Conservation (phyloP, 1,140 invertebrate species). For the Eubasilissa regina region DNA sequence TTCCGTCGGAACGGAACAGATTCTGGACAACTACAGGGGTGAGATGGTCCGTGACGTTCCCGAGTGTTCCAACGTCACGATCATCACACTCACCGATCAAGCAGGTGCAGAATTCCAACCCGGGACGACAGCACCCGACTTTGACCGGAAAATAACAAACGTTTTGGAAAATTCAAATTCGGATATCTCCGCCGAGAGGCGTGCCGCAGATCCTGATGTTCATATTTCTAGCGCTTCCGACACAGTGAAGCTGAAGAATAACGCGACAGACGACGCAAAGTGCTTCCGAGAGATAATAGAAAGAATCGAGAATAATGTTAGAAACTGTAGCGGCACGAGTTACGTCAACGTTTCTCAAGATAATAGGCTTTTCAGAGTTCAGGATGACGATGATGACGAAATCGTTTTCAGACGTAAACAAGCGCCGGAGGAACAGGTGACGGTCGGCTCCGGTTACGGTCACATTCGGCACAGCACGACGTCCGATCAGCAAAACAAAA, state of each 20-base stretch:
- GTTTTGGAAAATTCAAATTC: too few species aligned
- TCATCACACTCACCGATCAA: constrained; percentile 51
- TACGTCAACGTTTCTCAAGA: constrained; percentile 9
- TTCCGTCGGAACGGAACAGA: constrained; percentile 30
- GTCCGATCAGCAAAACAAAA: neutral
- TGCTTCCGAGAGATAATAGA: neutral
- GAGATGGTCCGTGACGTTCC: constrained; percentile 30
- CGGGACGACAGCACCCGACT: neutral
- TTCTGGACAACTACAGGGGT: constrained; percentile 37
- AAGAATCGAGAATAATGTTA: constrained; percentile 14
- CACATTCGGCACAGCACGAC: constrained; percentile 50
- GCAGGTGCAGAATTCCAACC: neutral
- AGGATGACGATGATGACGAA: constrained; percentile 30
- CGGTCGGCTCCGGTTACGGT: constrained; percentile 43
- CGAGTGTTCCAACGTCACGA: constrained; percentile 50
- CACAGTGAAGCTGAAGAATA: too few species aligned
- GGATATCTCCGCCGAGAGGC: too few species aligned
- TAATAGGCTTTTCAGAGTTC: too few species aligned
- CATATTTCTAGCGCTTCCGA: too few species aligned
- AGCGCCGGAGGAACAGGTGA: neutral
- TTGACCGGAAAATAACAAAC: too few species aligned
- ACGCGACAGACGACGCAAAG: neutral
- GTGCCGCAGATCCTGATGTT: too few species aligned
- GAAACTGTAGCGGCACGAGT: neutral
- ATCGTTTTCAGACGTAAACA: constrained; percentile 22